A percentile compares a stretch with the other conserved stretches of the same genome.
phyloP scores from a whole-genome alignment of 1,140 invertebrate genomes.

The Neotoxoptera formosana region DNA sequence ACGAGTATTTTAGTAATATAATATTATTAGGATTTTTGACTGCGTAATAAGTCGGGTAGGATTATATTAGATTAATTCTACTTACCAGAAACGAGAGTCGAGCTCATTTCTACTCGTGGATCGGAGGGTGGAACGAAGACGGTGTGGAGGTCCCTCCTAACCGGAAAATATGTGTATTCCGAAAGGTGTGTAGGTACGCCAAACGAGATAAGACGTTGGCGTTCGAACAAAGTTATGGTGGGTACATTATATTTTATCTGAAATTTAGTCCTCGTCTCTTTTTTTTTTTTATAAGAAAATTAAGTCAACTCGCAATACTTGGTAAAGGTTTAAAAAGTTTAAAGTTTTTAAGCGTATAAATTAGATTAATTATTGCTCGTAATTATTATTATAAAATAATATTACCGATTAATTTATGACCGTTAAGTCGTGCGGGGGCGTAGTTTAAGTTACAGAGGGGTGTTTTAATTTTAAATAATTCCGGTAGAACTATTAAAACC shows the following conservation, averaged over 20 bases:
- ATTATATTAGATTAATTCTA: background rate
- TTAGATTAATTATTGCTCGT: background rate
- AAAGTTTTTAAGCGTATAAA: background rate
- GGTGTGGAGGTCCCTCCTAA: background rate
- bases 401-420: background rate
- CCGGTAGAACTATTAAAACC: background rate
- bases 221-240: background rate
- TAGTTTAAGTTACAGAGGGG: background rate
- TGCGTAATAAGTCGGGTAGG: background rate
- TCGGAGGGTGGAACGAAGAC: background rate
- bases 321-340: background rate
- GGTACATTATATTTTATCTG: background rate
- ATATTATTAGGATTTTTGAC: background rate
- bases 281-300: background rate
- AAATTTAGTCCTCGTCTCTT: background rate
- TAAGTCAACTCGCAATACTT: background rate
- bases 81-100: no score
- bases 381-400: background rate
- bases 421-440: no score
- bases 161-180: background rate
- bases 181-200: background rate
- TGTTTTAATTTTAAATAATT: background rate
- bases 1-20: background rate
- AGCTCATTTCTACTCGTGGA: background rate
- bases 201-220: conserved; percentile 8